Percentiles rank a stretch among this genome's conserved stretches.
Evolutionary conservation across 1,140 invertebrate genomes (phyloP).

Genomic region (Caenorhabditis inopinata): DNA sequence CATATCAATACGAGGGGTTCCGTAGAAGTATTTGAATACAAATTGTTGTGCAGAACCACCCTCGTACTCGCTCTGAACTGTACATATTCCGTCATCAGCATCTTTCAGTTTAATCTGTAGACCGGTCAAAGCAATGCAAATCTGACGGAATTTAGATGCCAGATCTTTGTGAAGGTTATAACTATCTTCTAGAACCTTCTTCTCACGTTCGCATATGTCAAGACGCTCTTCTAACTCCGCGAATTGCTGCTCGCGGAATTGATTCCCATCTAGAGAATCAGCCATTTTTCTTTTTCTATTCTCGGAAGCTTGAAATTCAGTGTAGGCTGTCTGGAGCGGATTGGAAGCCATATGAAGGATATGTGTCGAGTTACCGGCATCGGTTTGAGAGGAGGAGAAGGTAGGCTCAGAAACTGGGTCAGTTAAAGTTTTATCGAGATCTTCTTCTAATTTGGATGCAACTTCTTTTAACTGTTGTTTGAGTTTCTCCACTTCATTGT

Average conservation of each 20-base stretch:
- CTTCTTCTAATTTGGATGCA: neutral
- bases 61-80: neutral
- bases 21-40: neutral
- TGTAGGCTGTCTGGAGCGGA: neutral
- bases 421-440: neutral
- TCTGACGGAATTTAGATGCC: neutral
- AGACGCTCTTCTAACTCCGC: neutral
- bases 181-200: neutral
- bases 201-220: neutral
- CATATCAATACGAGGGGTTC: constrained; percentile 1
- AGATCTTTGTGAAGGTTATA: neutral
- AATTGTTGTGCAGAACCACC: neutral
- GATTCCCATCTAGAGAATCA: neutral
- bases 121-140: neutral
- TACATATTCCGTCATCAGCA: neutral
- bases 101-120: constrained; percentile 21
- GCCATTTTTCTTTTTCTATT: neutral
- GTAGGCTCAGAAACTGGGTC: neutral
- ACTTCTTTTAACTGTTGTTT: neutral
- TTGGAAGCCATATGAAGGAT: constrained; percentile 2
- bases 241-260: neutral
- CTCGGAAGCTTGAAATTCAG: neutral
- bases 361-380: neutral
- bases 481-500: neutral
- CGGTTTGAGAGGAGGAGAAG: neutral